phyloP scores from a whole-genome alignment of 1,140 invertebrate species.

The Brachionus calyciflorus region DNA sequence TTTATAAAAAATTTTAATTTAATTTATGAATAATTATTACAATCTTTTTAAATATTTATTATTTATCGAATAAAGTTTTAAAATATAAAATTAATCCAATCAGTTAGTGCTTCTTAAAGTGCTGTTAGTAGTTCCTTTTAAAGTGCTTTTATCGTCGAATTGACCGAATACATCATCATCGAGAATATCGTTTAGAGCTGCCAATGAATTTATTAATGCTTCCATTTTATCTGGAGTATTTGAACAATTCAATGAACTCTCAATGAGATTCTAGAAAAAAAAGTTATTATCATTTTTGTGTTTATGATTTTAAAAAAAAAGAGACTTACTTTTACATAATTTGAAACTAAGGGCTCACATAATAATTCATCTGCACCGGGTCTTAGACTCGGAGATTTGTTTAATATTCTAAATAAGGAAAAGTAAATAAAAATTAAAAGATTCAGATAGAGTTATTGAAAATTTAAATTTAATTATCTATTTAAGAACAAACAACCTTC shows the following conservation, averaged over 20 bases:
- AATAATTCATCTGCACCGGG: neutral
- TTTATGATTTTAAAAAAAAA: too few relatives aligned
- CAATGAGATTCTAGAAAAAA: neutral
- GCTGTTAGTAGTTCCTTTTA: neutral
- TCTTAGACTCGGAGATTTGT: neutral
- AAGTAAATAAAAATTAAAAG: too few relatives aligned
- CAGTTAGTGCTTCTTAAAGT: conserved; percentile 1
- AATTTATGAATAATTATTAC: neutral
- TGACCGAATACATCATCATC: conserved; percentile 12
- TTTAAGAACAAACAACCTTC: too few relatives aligned
- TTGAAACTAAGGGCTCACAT: conserved; percentile 6
- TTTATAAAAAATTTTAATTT: neutral
- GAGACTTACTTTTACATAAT: neutral
- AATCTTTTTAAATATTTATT: neutral
- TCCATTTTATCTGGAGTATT: conserved; percentile 16
- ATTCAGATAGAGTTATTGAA: neutral
- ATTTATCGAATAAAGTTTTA: neutral
- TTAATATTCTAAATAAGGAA: conserved; percentile 16
- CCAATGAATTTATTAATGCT: neutral
- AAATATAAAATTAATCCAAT: neutral
- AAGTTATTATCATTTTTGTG: too few relatives aligned
- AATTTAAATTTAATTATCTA: neutral
- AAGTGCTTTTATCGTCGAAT: conserved; percentile 5
- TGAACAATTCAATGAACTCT: neutral
- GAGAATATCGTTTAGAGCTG: neutral